Base-by-base conservation (phyloP, 1,140 invertebrate genomes). In the Dendroctonus ponderosae region DNA sequence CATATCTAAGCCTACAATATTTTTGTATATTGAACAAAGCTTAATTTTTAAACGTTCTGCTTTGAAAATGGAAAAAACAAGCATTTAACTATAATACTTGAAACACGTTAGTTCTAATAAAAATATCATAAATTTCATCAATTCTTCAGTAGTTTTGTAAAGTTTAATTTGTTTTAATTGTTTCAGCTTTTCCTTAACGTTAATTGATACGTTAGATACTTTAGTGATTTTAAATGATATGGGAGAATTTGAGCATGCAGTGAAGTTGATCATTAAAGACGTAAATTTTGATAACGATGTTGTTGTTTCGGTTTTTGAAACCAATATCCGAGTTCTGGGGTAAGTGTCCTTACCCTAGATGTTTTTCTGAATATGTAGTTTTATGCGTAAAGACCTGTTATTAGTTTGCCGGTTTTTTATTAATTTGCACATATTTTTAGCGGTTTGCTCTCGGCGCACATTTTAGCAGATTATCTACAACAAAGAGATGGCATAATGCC, bases 231-330 rank as follows among this genome's bases (percentile, higher is more conserved):
- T 99, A 61, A 93, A 94, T 7, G 93, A 97, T 80, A 86, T 97
- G 70, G 88, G 91, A 64, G 94, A 98, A 82, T 99, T 99, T 82
- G 96, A 97, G 78, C 85, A 87, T 75, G 94, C 94, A 48, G 89
- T 97, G 0, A 89, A 89, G 80, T 81, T 94, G 66, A 88, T 98
- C 14, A 89, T 96, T 60, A 84, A 82, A 69, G 89, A 94, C 80
- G 91, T 98, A 9, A 87, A 82, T 65, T 98, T 99, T 81, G 94
- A 99, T 80, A 91, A 86, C 70, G 94, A 99, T 82, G 87, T 99
- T 62, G 88, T 97, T 67, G 96, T 99, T 11, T 98, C 96, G 0
- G 93, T 99, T 6, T 99, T 99, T 82, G 97, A 99, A 82, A 98
- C 96, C 8, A 99, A 99, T 79, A 99, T 99, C 74, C 83, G 97